phyloP scores from a whole-genome alignment of 2,888 invertebrate species.

The Catocala sponsa region DNA sequence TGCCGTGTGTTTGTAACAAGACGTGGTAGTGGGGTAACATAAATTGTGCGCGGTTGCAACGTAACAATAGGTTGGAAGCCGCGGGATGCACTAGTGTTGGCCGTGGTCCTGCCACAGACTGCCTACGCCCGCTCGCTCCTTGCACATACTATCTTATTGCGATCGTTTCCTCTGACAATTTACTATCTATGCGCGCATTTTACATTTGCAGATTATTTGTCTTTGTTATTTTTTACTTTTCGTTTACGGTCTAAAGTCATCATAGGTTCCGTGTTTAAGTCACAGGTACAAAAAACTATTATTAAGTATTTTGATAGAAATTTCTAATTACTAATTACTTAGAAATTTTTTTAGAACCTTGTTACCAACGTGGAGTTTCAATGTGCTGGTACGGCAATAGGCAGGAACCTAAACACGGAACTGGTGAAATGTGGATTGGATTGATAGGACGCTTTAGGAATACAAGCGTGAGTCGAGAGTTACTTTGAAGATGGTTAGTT shows the following conservation, averaged over 20 bases:
- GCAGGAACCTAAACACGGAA: no score
- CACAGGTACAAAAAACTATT: no score
- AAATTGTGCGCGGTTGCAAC: conserved; percentile 72
- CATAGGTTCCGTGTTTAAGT: no score
- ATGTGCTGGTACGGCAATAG: no score
- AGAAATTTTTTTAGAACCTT: no score
- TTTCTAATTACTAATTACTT: no score
- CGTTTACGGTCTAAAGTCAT: background rate
- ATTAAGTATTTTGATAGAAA: no score
- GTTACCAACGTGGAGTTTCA: no score
- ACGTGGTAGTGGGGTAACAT: conserved; percentile 59
- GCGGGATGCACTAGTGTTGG: conserved; percentile 62
- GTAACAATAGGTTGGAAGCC: conserved; percentile 73
- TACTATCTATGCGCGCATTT: conserved; percentile 74
- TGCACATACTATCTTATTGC: conserved; percentile 77
- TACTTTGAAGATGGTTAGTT: no score
- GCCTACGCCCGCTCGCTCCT: conserved; percentile 55
- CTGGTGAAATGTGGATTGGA: no score
- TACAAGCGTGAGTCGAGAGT: no score
- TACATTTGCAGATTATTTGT: conserved; percentile 65
- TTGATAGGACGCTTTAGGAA: no score
- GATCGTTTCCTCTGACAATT: conserved; percentile 80
- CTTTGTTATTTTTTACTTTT: conserved; percentile 22
- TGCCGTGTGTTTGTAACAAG: conserved; percentile 45
- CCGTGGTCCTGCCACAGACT: conserved; percentile 61